Percentiles rank a stretch among this genome's conserved stretches.
phyloP scores from a whole-genome alignment of 2,888 invertebrate species.

The Tetragonisca angustula region DNA sequence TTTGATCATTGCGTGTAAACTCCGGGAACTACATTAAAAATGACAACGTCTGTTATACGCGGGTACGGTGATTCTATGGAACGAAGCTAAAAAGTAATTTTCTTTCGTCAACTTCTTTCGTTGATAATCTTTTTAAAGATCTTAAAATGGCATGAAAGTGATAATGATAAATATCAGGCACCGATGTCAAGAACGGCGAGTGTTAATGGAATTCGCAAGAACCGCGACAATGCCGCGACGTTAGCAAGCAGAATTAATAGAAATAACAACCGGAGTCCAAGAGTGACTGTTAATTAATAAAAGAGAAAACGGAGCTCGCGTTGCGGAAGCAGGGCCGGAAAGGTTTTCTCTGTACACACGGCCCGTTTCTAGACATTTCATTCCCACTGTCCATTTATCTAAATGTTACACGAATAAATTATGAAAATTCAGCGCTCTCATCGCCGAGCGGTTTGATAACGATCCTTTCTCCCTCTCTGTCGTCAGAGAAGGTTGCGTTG shows the following conservation, averaged over 20 bases:
- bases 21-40: neutral
- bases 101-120: neutral
- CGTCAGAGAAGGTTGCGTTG: neutral
- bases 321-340: neutral
- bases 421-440: constrained; percentile 15
- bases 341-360: neutral
- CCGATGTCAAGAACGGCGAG: neutral
- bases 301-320: neutral
- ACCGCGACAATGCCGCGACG: neutral
- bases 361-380: neutral
- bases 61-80: too few species aligned
- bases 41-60: too few species aligned
- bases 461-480: too few species aligned
- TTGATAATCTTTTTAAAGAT: neutral
- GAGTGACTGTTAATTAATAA: neutral
- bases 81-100: too few species aligned
- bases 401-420: constrained; percentile 1
- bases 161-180: neutral
- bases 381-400: neutral
- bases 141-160: neutral
- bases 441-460: constrained; percentile 13
- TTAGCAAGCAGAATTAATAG: neutral
- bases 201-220: neutral
- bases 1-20: neutral
- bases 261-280: neutral